A percentile compares a stretch with the other conserved stretches of the same genome.
Conservation (phyloP, 2,888 invertebrate species). For the Mesorhabditis belari region DNA sequence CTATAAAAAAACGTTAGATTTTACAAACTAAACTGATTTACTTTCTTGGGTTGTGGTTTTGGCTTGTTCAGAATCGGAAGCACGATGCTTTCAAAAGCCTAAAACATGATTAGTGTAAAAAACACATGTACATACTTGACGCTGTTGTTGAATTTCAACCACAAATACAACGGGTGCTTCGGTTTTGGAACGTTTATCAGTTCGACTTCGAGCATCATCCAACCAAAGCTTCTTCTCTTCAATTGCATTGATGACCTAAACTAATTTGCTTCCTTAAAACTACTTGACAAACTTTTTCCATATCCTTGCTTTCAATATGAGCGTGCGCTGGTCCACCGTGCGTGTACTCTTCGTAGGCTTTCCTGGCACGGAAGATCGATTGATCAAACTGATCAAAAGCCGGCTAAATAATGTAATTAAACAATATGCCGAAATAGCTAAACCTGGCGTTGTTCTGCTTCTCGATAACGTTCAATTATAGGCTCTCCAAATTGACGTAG, state of each 20-base stretch:
- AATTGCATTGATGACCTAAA: constrained; percentile 60
- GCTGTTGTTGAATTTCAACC: constrained; percentile 71
- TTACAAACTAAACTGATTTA: no score
- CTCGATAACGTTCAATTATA: constrained; percentile 73
- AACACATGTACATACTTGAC: constrained; percentile 62
- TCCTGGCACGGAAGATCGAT: constrained; percentile 72
- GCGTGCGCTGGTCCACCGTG: constrained; percentile 58
- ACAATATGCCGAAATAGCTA: neutral
- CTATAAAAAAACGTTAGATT: no score
- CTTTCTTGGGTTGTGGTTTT: constrained; percentile 67
- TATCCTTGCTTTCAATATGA: constrained; percentile 66
- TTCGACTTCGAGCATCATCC: constrained; percentile 68
- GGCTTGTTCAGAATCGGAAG: constrained; percentile 78
- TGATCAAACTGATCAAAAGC: constrained; percentile 75
- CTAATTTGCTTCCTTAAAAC: neutral
- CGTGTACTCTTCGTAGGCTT: constrained; percentile 58
- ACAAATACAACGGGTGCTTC: constrained; percentile 40
- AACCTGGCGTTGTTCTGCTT: constrained; percentile 71
- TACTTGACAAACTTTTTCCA: constrained; percentile 66
- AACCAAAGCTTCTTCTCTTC: constrained; percentile 74
- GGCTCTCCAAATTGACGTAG: constrained; percentile 75
- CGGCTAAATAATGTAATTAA: constrained; percentile 41
- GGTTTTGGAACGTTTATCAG: constrained; percentile 52
- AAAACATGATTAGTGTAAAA: constrained; percentile 25
- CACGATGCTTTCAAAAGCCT: constrained; percentile 61